Evolutionary conservation across 2,113 vertebrate species (phyloP), one percentile per base, ranked within the genome.

Genomic region (Ailurus styani): DNA sequence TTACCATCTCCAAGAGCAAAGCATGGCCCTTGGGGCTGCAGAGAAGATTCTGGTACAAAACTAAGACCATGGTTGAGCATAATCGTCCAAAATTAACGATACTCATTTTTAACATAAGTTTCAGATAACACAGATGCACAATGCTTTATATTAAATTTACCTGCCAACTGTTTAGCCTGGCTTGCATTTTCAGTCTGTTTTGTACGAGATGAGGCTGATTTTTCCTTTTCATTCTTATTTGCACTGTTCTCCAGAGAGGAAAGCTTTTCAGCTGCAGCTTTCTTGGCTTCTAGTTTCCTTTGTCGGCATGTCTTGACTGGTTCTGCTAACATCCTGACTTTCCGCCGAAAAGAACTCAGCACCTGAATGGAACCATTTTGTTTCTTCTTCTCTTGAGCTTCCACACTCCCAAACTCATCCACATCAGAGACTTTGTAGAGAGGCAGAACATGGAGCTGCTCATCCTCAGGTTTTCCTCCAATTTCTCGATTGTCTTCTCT

Each of bases 401-500:
- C 99, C 7, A 93, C 96, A 89, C 99, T 99, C 96, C 99, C 99
- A 54, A 99, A 99, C 98, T 99, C 99, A 96, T 99, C 99, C 87
- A 99, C 99, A 50, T 98, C 98, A 64, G 99, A 99, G 95, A 99
- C 98, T 98, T 99, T 99, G 97, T 99, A 99, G 75, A 99, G 98
- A 0, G 99, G 99, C 97, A 99, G 98, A 50, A 99, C 99, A 0
- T 99, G 99, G 87, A 99, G 99, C 98, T 99, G 99, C 97, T 99
- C 99, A 6, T 99, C 99, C 73, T 99, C 99, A 52, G 99, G 99
- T 81, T 99, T 99, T 89, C 99, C 99, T 89, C 99, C 99, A 95
- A 99, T 98, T 92, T 99, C 99, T 55, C 99, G 99, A 98, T 99
- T 99, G 98, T 99, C 99, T 98, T 99, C 99, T 96, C 99, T 99